Base-by-base conservation (phyloP, 2,113 vertebrate genomes). In the Leptocoma aspasia region DNA sequence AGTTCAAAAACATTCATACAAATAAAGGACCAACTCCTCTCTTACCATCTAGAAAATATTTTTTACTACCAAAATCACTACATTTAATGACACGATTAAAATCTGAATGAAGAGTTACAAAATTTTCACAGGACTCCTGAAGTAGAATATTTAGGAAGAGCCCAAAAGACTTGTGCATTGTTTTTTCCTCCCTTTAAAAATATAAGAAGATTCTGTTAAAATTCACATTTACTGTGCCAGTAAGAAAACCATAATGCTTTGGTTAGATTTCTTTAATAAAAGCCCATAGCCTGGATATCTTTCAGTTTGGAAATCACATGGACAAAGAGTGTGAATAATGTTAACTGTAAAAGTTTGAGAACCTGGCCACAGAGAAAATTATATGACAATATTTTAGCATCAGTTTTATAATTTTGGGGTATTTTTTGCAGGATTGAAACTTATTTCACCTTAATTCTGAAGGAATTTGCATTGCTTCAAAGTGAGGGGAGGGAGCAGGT, bases 331-430 rank as follows among this genome's bases (percentile, higher is more conserved):
- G 13, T 60, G 91, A 73, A 80, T 88, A 59, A 85, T 4, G 15
- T 11, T n/a, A n/a, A n/a, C 0, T 17, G n/a, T n/a, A n/a, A n/a
- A 45, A 49, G 28, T 82, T 47, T 53, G 57, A 85, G 79, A 93
- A 64, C 1, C 16, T 45, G n/a, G 22, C 18, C 24, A 80, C 0
- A 0, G 42, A 80, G 28, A 44, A n/a, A n/a, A 80, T 63, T 50
- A 39, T 7, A 28, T 7, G 33, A 64, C 15, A 59, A 13, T 13
- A 42, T 77, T 61, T 88, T 52, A 56, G 23, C 60, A 78, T 7
- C 5, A 13, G 4, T 45, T 96, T 92, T 63, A 44, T 56, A 49
- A 65, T 52, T 56, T 63, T 24, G 33, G 13, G 35, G 11, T 47
- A 52, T 78, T 86, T 92, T 83, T 89, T 91, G 4, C 56, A 70